A percentile compares a stretch with the other conserved stretches of the same genome.
Evolutionary conservation across 2,888 invertebrate species (phyloP).

Genomic region (Anarsia innoxiella): DNA sequence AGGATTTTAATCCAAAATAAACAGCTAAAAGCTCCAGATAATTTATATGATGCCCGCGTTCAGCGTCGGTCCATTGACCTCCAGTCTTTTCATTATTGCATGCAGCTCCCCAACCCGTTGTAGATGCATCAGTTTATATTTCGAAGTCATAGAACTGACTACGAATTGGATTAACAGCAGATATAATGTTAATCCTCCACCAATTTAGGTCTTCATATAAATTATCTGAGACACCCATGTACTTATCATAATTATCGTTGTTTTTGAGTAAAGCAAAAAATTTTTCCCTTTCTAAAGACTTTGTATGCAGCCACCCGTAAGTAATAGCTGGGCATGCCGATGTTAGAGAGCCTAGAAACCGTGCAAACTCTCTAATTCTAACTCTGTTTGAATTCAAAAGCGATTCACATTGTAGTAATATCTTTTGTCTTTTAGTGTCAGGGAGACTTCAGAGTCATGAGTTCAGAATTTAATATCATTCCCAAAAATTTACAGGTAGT

Average conservation of each 20-base stretch:
- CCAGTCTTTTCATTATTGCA: background rate
- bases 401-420: too few relatives aligned
- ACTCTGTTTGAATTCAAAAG: too few relatives aligned
- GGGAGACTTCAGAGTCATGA: background rate
- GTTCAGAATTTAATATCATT: slow-evolving; percentile 1
- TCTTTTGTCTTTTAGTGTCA: too few relatives aligned
- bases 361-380: slow-evolving; percentile 3
- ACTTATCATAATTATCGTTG: slow-evolving; percentile 1
- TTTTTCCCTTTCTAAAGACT: slow-evolving; percentile 6
- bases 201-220: background rate
- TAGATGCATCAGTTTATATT: slow-evolving; percentile 14
- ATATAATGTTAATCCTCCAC: slow-evolving; percentile 5
- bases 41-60: slow-evolving; percentile 3
- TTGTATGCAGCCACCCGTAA: slow-evolving; percentile 9
- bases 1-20: slow-evolving; percentile 8
- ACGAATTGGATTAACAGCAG: background rate
- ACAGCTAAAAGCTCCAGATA: slow-evolving; percentile 3
- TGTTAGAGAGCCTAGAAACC: background rate
- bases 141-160: slow-evolving; percentile 3
- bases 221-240: background rate
- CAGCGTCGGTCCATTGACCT: slow-evolving; percentile 2
- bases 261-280: background rate
- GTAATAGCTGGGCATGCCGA: background rate
- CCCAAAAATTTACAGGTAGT: slow-evolving; percentile 5
- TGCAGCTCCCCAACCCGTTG: slow-evolving; percentile 11